Evolutionary conservation across 2,888 invertebrate species (phyloP), one percentile per base, ranked within the genome.

Genomic region (Troides helena): DNA sequence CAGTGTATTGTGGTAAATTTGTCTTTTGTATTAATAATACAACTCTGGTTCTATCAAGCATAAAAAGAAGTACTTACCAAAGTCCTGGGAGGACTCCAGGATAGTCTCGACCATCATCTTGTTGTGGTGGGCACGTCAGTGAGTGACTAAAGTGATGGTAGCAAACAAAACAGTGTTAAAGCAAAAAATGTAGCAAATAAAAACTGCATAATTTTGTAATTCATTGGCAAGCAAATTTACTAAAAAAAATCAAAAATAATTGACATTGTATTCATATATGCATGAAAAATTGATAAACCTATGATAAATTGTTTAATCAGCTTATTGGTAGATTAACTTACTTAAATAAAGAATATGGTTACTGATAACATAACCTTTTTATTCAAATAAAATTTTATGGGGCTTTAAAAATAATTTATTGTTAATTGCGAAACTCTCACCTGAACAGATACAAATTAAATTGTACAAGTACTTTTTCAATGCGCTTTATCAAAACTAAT

Each of bases 71-170:
- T 0, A 86, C 91, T 91, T 73, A 92, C 92, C 89, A 76, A 90
- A 90, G 87, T 92, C 92, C 87, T 89, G 90, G 56, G 91, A 86
- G 87, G 86, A 89, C 87, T 92, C 92, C 71, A 92, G 84, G 77
- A 90, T 85, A 76, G 90, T 91, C 78, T 92, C 92, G 83, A 92
- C 91, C 92, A 92, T 92, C 92, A 92, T 92, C 84, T 83, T 89
- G 87, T 69, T 76, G 73, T 66, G 78, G 82, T 81, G 67, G 80
- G 81, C 76, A 77, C 81, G 75, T 75, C 71, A 75, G 75, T 80
- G 81, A 81, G 77, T 81, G 79, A 82, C 88, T 88, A 83, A 75
- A 68, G 75, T 76, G 70, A 75, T 79, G 82, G 84, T 71, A 74
- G 82, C 84, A 85, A 82, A 81, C 75, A 82, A 81, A 78, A 78